Percentiles rank a stretch among this genome's conserved stretches.
These are phyloP conservation scores for Gambusia yucatana DNA, from an alignment of 2,797 vertebrate genomes.

Conservation along the genomic window DNA sequence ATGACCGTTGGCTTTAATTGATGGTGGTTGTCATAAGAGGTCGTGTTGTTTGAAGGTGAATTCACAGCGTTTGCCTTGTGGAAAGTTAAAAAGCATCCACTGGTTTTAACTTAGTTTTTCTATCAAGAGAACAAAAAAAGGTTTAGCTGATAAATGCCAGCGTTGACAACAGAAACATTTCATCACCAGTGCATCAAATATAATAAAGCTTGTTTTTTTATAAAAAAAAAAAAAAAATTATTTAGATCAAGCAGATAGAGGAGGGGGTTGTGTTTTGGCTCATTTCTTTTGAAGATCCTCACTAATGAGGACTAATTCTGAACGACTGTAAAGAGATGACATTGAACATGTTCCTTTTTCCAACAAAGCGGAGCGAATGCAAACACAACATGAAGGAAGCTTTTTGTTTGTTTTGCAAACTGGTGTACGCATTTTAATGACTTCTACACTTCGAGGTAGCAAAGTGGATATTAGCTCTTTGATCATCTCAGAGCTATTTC, in stretches of 20 bases:
- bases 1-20: background rate
- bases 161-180: background rate
- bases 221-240: too few relatives aligned
- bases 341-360: slow-evolving; percentile 52
- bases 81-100: background rate
- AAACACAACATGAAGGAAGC: slow-evolving; percentile 41
- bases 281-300: slow-evolving; percentile 50
- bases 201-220: background rate
- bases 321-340: slow-evolving; percentile 50
- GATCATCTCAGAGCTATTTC: background rate
- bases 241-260: background rate
- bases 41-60: background rate
- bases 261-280: slow-evolving; percentile 4
- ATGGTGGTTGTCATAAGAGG: background rate
- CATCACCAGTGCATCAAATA: background rate
- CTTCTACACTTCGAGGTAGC: slow-evolving; percentile 38
- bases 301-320: slow-evolving; percentile 52
- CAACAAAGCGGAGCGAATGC: slow-evolving; percentile 47
- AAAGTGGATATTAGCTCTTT: slow-evolving; percentile 50
- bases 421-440: slow-evolving; percentile 56
- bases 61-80: background rate
- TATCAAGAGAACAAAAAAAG: background rate
- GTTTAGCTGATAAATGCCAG: background rate
- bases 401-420: slow-evolving; percentile 43
- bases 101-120: background rate